A percentile compares a stretch with the other conserved stretches of the same genome.
phyloP scores from a whole-genome alignment of 2,113 vertebrate species.

The Menura novaehollandiae region DNA sequence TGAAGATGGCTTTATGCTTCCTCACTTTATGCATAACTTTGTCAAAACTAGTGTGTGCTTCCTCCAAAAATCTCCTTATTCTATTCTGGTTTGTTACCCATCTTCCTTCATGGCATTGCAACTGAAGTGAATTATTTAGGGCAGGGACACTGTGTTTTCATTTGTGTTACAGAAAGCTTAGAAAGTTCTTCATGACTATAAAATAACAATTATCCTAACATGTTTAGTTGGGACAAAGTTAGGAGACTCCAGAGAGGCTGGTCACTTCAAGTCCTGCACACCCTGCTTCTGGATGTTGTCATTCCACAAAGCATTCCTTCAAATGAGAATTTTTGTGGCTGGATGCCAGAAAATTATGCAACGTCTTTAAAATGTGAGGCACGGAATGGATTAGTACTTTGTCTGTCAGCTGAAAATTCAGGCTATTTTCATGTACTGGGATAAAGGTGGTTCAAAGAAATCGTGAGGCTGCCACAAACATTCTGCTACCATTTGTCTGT shows the following conservation, averaged over 20 bases:
- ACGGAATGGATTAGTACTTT: not conserved
- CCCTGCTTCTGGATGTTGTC: not conserved
- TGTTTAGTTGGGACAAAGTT: not conserved
- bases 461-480: not conserved
- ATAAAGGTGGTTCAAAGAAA: constrained; percentile 28
- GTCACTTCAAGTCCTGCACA: not conserved
- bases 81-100: not conserved
- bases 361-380: constrained; percentile 13
- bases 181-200: not conserved
- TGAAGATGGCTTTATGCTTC: not conserved
- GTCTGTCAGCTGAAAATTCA: not conserved
- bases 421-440: not conserved
- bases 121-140: constrained; percentile 7
- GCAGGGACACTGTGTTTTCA: not conserved
- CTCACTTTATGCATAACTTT: not conserved
- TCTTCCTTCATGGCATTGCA: not conserved
- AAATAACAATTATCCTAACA: not conserved
- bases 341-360: constrained; percentile 23
- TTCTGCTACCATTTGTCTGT: not conserved
- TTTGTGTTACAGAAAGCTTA: not conserved
- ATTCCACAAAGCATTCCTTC: constrained; percentile 1
- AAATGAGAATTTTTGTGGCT: not conserved
- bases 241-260: not conserved
- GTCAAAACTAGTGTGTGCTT: not conserved
- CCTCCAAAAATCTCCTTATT: not conserved